Conservation (phyloP, 1,140 invertebrate species). For the Pachyrhynchus sulphureomaculatus region DNA sequence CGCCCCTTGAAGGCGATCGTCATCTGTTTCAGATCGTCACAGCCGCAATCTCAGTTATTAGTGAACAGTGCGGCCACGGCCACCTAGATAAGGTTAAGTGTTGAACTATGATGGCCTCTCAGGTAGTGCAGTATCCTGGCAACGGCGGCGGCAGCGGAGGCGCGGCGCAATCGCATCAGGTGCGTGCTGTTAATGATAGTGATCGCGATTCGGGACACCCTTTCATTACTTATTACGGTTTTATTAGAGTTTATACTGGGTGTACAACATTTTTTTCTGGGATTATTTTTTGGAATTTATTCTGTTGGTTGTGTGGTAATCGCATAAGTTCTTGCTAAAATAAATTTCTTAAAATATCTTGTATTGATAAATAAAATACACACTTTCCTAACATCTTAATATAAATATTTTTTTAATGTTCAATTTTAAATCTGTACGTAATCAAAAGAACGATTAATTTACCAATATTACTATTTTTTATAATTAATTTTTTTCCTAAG, state of each 20-base stretch:
- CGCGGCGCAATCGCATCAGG: conserved; percentile 47
- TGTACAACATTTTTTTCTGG: background rate
- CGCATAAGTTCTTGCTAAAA: too few relatives aligned
- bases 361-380: too few relatives aligned
- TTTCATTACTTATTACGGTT: conserved; percentile 31
- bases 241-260: conserved; percentile 4
- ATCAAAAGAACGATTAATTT: too few relatives aligned
- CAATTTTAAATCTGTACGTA: too few relatives aligned
- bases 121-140: conserved; percentile 38
- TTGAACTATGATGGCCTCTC: conserved; percentile 46
- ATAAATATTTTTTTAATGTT: too few relatives aligned
- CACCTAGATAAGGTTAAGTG: conserved; percentile 40
- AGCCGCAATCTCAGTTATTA: conserved; percentile 50
- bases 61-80: conserved; percentile 38
- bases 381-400: too few relatives aligned
- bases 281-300: background rate
- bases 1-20: conserved; percentile 42
- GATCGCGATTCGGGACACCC: conserved; percentile 43
- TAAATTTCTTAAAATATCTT: too few relatives aligned
- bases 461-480: too few relatives aligned
- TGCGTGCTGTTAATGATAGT: conserved; percentile 42
- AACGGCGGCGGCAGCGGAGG: conserved; percentile 25
- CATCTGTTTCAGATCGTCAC: conserved; percentile 36
- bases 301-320: background rate
- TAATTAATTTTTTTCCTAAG: too few relatives aligned